Evolutionary conservation across 1,140 invertebrate species (phyloP), one percentile per base, ranked within the genome.

Genomic region (Proctacanthus coquilletti): DNA sequence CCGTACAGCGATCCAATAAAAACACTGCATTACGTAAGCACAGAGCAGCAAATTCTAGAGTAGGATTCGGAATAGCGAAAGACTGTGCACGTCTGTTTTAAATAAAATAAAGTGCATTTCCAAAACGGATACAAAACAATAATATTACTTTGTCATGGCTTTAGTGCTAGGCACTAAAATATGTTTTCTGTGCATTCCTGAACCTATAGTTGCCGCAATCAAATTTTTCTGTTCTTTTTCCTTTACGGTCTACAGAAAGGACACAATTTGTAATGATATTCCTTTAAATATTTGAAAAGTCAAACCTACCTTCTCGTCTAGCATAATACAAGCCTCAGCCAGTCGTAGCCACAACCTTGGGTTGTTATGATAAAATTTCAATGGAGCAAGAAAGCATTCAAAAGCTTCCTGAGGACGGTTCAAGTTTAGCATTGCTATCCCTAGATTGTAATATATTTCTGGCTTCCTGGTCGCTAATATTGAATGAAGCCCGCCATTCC

Each of bases 371-470:
- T 85, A 85, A 34, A 80, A 75, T 45, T 88, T 76, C 0, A 88
- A 74, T 17, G 83, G 82, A 60, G 88, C 78, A n/a, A 83, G 76
- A 5, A 97, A 72, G 63, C 84, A 92, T 51, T 92, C 84, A 62
- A 96, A 95, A 2, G 93, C 89, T 48, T 80, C 73, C 40, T 72
- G 66, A 2, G 84, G 71, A 47, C 84, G 75, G 30, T 80, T 77
- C 25, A 82, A 74, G 51, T 88, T 80, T 17, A 96, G 65, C 42
- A 92, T 64, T 34, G 84, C 72, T 20, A 95, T 71, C 9, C 91
- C 93, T 46, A 95, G 69, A 65, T 94, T 96, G 53, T 91, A 94
- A 52, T 93, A 74, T 38, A 95, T 69, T 53, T 91, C 76, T 40
- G 81, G 77, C 48, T 79, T 72, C 42, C 76, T 77, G 42, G 72